Percentiles rank a stretch among this genome's conserved stretches.
Evolutionary conservation across 2,888 invertebrate genomes (phyloP).

Genomic region (Lottia scabra): DNA sequence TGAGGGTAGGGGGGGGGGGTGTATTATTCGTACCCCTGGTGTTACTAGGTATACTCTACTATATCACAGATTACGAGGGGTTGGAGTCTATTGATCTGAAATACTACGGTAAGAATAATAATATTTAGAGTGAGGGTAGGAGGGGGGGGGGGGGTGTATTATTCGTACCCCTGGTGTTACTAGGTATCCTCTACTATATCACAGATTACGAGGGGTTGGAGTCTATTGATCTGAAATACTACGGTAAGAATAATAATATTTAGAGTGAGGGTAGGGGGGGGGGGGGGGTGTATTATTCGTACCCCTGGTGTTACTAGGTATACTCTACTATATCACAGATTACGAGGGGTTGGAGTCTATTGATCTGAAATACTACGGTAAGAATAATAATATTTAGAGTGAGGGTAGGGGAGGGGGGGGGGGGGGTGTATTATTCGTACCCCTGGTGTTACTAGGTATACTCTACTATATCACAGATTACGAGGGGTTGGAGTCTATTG

Average conservation of each 20-base stretch:
- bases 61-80: conserved; percentile 35
- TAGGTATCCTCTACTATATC: conserved; percentile 44
- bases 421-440: too few species aligned
- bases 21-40: conserved; percentile 51
- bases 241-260: conserved; percentile 39
- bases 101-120: conserved; percentile 50
- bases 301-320: conserved; percentile 49
- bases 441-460: conserved; percentile 49
- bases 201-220: conserved; percentile 31
- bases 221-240: conserved; percentile 52
- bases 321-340: conserved; percentile 40
- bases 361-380: conserved; percentile 56
- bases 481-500: conserved; percentile 38
- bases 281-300: conserved; percentile 45
- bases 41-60: conserved; percentile 43
- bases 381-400: too few species aligned
- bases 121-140: neutral
- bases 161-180: conserved; percentile 49
- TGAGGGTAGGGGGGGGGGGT: conserved; percentile 26
- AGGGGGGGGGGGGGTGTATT: too few species aligned
- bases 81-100: conserved; percentile 47
- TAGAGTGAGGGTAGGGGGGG: too few species aligned
- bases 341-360: conserved; percentile 39
- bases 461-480: conserved; percentile 39
- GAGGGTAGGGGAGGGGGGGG: neutral